Percentiles rank a stretch among this genome's conserved stretches.
These are phyloP conservation scores for Pangasius macronema DNA, from an alignment of 2,797 vertebrate genomes.

Conservation along the genomic window DNA sequence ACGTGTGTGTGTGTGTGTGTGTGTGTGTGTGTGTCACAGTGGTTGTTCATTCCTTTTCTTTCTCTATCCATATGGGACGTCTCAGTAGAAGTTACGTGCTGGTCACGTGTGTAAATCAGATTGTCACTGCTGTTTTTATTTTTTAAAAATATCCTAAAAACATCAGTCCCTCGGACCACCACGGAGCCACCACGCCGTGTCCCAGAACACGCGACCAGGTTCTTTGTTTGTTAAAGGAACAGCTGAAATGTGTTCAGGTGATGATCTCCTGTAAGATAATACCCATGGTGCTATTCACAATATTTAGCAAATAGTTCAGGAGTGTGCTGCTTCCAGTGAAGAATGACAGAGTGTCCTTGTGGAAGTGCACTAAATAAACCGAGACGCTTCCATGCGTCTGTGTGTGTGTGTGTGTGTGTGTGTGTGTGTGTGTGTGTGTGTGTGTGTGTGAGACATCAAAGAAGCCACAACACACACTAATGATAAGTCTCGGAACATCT, in stretches of 20 bases:
- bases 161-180: background rate
- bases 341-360: background rate
- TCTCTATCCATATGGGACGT: background rate
- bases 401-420: background rate
- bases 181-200: background rate
- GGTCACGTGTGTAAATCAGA: background rate
- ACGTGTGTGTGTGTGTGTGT: background rate
- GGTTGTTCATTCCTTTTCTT: background rate
- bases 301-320: too few species aligned
- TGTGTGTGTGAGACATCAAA: background rate
- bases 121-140: background rate
- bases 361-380: background rate
- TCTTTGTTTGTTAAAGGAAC: background rate
- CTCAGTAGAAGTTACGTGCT: background rate
- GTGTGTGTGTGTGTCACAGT: background rate
- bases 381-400: background rate
- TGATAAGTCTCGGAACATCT: background rate
- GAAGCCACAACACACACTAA: slow-evolving; percentile 5
- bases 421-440: slow-evolving; percentile 5
- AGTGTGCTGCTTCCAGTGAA: background rate
- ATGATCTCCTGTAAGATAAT: background rate
- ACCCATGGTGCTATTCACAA: too few species aligned
- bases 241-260: background rate
- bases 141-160: too few species aligned
- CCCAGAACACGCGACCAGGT: background rate